These are phyloP conservation scores for Columbina picui DNA, from an alignment of 2,113 vertebrate species.

Conservation along the genomic window DNA sequence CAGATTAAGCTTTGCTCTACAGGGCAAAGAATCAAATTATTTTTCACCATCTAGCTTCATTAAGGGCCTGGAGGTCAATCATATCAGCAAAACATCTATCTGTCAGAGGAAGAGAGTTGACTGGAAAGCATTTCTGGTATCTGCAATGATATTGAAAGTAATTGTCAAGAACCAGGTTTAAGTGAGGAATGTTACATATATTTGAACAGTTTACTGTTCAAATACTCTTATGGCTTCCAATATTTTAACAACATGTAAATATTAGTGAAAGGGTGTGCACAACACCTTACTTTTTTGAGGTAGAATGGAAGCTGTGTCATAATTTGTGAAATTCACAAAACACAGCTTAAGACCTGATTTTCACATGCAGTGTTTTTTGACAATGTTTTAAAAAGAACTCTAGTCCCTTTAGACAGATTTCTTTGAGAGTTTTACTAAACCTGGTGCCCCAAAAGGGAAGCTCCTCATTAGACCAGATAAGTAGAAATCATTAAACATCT, in stretches of 20 bases:
- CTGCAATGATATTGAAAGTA: slow-evolving; percentile 46
- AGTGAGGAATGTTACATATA: background rate
- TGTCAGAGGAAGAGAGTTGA: slow-evolving; percentile 13
- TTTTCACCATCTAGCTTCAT: slow-evolving; percentile 58
- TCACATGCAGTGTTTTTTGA: background rate
- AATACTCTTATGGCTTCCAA: background rate
- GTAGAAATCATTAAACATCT: background rate
- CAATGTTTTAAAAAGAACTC: background rate
- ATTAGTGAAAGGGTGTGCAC: background rate
- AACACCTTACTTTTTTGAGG: background rate
- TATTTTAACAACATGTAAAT: background rate
- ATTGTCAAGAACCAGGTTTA: slow-evolving; percentile 18
- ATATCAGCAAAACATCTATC: slow-evolving; percentile 51
- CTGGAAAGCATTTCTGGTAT: slow-evolving; percentile 52
- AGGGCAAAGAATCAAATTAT: slow-evolving; percentile 57
- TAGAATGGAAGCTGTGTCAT: background rate
- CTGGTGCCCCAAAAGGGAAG: background rate
- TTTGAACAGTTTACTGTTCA: background rate
- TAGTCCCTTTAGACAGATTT: background rate
- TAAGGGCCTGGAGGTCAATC: slow-evolving; percentile 59
- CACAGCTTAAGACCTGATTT: background rate
- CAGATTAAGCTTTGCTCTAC: slow-evolving; percentile 56
- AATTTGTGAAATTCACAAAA: background rate
- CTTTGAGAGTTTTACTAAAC: background rate
- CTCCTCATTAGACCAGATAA: background rate